Conservation (phyloP, 2,797 vertebrate species). For the Lepus townsendii region DNA sequence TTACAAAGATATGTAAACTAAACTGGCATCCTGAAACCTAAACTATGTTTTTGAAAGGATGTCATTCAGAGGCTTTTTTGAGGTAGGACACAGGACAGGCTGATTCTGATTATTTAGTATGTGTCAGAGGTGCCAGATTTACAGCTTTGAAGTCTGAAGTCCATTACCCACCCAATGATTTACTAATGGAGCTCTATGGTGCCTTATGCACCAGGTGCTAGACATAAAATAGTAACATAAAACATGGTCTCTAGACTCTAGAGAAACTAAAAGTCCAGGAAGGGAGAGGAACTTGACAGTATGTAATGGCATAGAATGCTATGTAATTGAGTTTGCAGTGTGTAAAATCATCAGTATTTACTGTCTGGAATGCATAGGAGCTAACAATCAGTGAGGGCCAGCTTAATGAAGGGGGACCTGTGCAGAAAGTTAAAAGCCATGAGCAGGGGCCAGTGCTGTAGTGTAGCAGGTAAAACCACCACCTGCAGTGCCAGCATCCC, state of each 20-base stretch:
- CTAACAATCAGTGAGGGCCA: background rate
- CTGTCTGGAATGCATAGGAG: background rate
- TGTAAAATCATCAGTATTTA: background rate
- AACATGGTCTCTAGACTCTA: background rate
- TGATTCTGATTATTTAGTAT: conserved; percentile 29
- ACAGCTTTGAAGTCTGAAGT: background rate
- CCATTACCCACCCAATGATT: background rate
- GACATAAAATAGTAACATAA: conserved; percentile 38
- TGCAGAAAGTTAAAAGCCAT: background rate
- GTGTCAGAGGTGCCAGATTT: conserved; percentile 46
- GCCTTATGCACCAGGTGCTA: conserved; percentile 26
- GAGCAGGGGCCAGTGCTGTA: background rate
- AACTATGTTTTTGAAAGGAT: background rate
- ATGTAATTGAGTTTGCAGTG: background rate
- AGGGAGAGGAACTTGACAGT: background rate
- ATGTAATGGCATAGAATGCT: background rate
- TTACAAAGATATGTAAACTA: background rate
- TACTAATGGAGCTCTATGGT: conserved; percentile 59
- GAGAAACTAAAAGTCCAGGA: background rate
- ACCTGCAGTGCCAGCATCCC: no score
- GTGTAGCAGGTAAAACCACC: no score
- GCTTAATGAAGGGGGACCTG: background rate
- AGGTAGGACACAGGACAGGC: background rate
- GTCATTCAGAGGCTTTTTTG: conserved; percentile 2
- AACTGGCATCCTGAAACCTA: background rate